Evolutionary conservation across 2,888 invertebrate species (phyloP), one percentile per base, ranked within the genome.

Genomic region (Adela reaumurella): DNA sequence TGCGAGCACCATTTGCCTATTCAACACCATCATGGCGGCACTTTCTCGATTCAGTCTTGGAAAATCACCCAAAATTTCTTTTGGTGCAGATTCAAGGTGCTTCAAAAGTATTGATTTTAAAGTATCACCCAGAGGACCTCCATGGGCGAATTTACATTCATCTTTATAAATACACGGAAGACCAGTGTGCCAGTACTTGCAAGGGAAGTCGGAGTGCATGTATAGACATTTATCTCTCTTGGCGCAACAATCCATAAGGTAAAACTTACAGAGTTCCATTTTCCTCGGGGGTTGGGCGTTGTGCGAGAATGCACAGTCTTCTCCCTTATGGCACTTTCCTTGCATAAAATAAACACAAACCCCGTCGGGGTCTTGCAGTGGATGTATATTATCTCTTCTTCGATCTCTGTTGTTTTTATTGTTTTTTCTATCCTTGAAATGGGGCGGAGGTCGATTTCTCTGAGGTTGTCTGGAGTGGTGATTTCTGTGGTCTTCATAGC

Each of bases 161-260:
- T 89, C 89, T 62, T 85, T 85, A 46, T 83, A 84, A 55, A 85
- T 84, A 69, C 97, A 97, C 49, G 89, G 88, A 68, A 92, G 83
- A 54, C 96, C 96, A 48, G 95, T 92, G 67, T 98, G 97, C 72
- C 89, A 96, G 77, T 90, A 97, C 81, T 97, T 97, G 77, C 97
- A 97, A 17, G 97, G 97, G 69, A 96, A 97, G 68, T 97, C 96
- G 60, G 90, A 87, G 76, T 97, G 97, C 92, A 97, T 92, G 65
- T 94, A 98, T 17, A 93, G 83, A 77, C 97, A 98, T 71, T 94
- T 92, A 59, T 95, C 95, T 60, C 93, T 88, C 76, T 97, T 97
- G 48, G 92, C 90, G 77, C 97, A 97, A 68, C 93, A 93, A 57
- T 94, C 94, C 88, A 92, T 92, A 52, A 97, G 74, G 76, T 97